Evolutionary conservation across 2,113 vertebrate genomes (phyloP).

Genomic region (Hystrix brachyura): DNA sequence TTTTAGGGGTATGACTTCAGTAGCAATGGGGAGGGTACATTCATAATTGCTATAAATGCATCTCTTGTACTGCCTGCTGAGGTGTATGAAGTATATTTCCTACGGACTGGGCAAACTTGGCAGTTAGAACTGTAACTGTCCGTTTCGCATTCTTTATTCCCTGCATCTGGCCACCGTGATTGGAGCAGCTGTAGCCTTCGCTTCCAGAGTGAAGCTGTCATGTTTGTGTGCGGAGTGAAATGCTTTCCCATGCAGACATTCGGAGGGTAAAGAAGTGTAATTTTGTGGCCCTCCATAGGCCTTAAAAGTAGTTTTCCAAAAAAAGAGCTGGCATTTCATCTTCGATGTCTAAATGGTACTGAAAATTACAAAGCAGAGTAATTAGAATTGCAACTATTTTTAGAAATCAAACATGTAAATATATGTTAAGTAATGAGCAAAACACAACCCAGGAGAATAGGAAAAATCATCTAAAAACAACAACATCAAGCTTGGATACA

Average conservation of each 20-base stretch:
- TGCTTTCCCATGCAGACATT: conserved; percentile 60
- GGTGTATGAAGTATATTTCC: conserved; percentile 54
- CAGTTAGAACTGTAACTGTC: conserved; percentile 74
- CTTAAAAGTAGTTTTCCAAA: conserved; percentile 78
- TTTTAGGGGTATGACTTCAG: conserved; percentile 38
- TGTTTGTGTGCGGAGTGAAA: conserved; percentile 71
- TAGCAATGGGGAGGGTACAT: not conserved
- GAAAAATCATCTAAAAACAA: conserved; percentile 64
- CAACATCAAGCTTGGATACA: not conserved
- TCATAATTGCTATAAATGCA: rapidly evolving
- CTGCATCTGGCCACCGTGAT: conserved; percentile 33
- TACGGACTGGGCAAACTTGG: conserved; percentile 49
- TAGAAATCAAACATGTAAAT: conserved; percentile 76
- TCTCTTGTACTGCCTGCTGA: rapidly evolving
- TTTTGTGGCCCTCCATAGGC: conserved; percentile 79
- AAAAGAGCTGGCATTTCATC: conserved; percentile 78
- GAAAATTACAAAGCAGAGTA: conserved; percentile 76
- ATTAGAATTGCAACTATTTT: conserved; percentile 82
- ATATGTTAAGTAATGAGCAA: conserved; percentile 73
- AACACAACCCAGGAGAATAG: not conserved
- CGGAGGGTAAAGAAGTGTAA: conserved; percentile 67
- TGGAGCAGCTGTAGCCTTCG: conserved; percentile 71
- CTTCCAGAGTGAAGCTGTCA: not conserved
- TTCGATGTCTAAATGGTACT: conserved; percentile 74
- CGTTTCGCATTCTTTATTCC: not conserved